Evolutionary conservation across 2,888 invertebrate species (phyloP).

Genomic region (Oscheius onirici): DNA sequence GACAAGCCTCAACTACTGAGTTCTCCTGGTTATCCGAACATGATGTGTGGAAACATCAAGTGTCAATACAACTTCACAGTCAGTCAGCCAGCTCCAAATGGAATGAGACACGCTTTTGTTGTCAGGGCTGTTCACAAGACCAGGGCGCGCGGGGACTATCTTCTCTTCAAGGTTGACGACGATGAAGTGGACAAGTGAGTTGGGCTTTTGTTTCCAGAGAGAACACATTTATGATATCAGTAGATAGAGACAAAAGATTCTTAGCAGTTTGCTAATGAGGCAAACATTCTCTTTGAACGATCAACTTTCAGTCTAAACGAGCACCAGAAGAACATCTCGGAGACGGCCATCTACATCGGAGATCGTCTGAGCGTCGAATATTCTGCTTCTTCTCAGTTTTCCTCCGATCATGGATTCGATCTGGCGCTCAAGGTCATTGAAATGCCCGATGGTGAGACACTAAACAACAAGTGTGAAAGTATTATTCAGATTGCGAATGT

Average conservation of each 20-base stretch:
- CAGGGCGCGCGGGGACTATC: neutral
- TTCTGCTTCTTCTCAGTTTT: neutral
- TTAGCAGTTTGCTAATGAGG: too few species aligned
- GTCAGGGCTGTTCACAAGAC: neutral
- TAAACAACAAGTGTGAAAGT: too few species aligned
- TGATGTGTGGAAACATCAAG: neutral
- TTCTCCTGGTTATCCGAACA: slow-evolving; percentile 13
- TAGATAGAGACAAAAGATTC: too few species aligned
- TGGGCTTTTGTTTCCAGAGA: neutral
- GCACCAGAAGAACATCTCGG: neutral
- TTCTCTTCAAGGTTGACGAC: neutral
- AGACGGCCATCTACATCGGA: neutral
- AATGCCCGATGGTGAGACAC: too few species aligned
- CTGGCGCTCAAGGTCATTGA: neutral
- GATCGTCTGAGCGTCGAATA: neutral
- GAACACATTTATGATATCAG: too few species aligned
- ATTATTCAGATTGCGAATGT: neutral
- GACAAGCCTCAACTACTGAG: neutral
- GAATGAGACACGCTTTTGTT: neutral
- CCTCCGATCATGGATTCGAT: neutral
- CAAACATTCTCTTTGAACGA: too few species aligned
- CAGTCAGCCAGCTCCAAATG: neutral
- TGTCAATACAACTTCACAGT: slow-evolving; percentile 8
- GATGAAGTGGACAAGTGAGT: neutral
- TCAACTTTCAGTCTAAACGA: neutral